Evolutionary conservation across 92 coral and sea anemone species (phyloP).

Genomic region (Umimayanthus chanpuru): DNA sequence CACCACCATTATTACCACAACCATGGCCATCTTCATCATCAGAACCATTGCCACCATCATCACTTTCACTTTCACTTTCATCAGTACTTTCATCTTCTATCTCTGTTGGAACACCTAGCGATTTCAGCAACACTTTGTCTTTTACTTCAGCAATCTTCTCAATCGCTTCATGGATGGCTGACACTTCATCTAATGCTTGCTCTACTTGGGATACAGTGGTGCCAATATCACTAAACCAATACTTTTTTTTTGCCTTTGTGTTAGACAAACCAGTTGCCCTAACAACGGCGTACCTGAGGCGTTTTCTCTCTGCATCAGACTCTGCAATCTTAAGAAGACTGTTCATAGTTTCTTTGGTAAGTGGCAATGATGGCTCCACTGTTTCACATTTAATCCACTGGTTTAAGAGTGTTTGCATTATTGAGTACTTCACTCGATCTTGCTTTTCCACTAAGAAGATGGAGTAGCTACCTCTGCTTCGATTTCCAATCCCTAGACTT

Average conservation of each 20-base stretch:
- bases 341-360: constrained; percentile 37
- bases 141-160: constrained; percentile 52
- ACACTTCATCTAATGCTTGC: constrained; percentile 37
- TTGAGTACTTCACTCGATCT: constrained; percentile 43
- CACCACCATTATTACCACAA: background rate
- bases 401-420: constrained; percentile 51
- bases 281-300: constrained; percentile 51
- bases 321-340: constrained; percentile 41
- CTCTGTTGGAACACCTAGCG: constrained; percentile 37
- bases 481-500: constrained; percentile 42
- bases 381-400: constrained; percentile 42
- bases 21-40: background rate
- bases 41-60: too few species aligned
- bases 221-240: constrained; percentile 45
- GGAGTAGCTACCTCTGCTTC: constrained; percentile 25
- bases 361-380: constrained; percentile 23
- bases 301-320: constrained; percentile 31
- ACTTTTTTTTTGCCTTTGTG: constrained; percentile 40
- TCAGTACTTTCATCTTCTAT: constrained; percentile 48
- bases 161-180: constrained; percentile 44
- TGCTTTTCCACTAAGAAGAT: constrained; percentile 47
- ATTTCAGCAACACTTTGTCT: constrained; percentile 49
- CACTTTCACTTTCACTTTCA: too few species aligned
- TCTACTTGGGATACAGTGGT: constrained; percentile 40
- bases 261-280: constrained; percentile 46